These are phyloP conservation scores for Leptopilina clavipes DNA, from an alignment of 1,140 invertebrate genomes.

Conservation along the genomic window DNA sequence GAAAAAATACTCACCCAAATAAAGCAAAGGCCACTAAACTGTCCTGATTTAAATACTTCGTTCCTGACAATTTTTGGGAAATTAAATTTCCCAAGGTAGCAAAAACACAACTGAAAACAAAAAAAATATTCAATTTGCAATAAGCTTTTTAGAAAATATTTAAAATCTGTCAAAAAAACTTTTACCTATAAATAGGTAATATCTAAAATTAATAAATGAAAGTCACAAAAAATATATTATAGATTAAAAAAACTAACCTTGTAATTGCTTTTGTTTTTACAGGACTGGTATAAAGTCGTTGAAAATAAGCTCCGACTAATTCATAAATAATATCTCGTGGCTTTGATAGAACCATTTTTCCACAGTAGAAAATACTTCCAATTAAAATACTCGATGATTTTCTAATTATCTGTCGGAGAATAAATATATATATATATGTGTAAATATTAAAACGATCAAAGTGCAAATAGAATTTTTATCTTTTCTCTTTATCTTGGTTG, in stretches of 20 bases:
- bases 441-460: no score
- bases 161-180: no score
- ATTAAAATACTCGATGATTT: no score
- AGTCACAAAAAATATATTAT: constrained; percentile 16
- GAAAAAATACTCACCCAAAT: constrained; percentile 80
- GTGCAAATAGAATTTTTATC: no score
- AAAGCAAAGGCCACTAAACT: constrained; percentile 81
- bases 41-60: constrained; percentile 77
- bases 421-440: no score
- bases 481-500: no score
- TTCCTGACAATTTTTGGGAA: constrained; percentile 79
- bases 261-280: constrained; percentile 83
- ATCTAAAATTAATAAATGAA: no score
- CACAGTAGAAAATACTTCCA: no score
- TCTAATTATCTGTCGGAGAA: no score
- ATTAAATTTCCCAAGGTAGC: constrained; percentile 80
- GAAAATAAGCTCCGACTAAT: constrained; percentile 80
- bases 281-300: constrained; percentile 81
- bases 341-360: constrained; percentile 82
- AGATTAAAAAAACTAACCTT: constrained; percentile 75
- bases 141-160: no score
- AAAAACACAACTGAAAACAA: constrained; percentile 70
- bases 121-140: constrained; percentile 37
- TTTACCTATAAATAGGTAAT: no score
- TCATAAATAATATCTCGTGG: constrained; percentile 76